Conservation (phyloP, 2,113 vertebrate genomes). For the Channa maculata region DNA sequence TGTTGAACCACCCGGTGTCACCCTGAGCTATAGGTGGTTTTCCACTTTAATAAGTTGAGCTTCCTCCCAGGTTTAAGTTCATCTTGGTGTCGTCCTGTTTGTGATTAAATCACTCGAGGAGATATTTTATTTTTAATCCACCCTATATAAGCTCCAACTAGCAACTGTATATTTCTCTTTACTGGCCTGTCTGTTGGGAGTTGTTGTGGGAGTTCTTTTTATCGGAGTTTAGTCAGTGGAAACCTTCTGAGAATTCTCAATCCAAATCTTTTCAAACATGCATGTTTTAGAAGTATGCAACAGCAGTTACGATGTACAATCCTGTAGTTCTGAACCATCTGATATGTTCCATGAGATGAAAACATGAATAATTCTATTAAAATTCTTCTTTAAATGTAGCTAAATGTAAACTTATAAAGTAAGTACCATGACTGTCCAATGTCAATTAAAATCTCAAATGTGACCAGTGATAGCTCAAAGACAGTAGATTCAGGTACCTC, state of each 20-base stretch:
- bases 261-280: conserved; percentile 30
- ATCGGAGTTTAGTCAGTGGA: conserved; percentile 60
- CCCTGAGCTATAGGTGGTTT: conserved; percentile 45
- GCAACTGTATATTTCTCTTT: conserved; percentile 35
- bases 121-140: conserved; percentile 71
- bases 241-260: conserved; percentile 47
- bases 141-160: conserved; percentile 44
- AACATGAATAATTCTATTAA: too few relatives aligned
- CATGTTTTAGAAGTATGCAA: conserved; percentile 42
- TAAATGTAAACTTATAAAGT: too few relatives aligned
- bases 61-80: conserved; percentile 67
- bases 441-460: neutral
- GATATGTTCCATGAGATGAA: too few relatives aligned
- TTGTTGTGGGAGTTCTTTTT: conserved; percentile 54
- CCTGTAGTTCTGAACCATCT: neutral
- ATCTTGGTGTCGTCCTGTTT: conserved; percentile 54
- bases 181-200: conserved; percentile 23
- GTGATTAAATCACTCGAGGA: conserved; percentile 72
- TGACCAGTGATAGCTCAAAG: conserved; percentile 11
- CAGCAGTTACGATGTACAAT: conserved; percentile 16
- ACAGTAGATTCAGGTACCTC: conserved; percentile 1
- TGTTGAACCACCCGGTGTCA: conserved; percentile 45
- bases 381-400: too few relatives aligned
- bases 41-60: conserved; percentile 67
- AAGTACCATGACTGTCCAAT: too few relatives aligned